Conservation (phyloP, 2,888 invertebrate species). For the Plebejus melissa region DNA sequence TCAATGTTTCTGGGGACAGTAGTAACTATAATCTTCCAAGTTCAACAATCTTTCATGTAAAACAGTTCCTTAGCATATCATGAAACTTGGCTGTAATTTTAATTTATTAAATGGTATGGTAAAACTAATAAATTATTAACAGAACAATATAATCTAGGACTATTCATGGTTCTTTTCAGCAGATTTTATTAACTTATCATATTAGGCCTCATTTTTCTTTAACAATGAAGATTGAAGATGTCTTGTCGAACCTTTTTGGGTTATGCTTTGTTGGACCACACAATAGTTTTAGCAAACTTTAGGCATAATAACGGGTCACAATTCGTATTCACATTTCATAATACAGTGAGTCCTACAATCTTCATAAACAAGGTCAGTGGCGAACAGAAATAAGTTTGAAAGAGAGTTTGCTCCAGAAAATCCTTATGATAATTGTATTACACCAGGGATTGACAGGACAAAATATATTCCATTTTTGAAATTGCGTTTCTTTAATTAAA, state of each 20-base stretch:
- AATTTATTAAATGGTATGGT: background rate
- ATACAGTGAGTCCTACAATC: conserved; percentile 6
- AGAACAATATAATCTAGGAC: background rate
- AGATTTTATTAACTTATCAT: background rate
- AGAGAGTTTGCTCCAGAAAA: background rate
- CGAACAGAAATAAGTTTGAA: conserved; percentile 10
- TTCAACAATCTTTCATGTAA: background rate
- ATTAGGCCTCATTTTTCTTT: background rate
- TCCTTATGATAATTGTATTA: background rate
- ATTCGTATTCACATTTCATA: conserved; percentile 12
- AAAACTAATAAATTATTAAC: background rate
- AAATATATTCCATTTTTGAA: background rate
- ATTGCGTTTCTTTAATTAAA: background rate
- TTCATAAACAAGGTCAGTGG: conserved; percentile 3
- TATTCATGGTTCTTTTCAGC: background rate
- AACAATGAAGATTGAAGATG: conserved; percentile 1
- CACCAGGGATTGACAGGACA: background rate
- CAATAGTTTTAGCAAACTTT: background rate
- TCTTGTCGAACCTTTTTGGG: conserved; percentile 12
- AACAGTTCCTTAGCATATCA: background rate
- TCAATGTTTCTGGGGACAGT: background rate
- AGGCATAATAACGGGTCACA: conserved; percentile 6
- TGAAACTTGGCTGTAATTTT: background rate
- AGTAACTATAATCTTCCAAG: background rate
- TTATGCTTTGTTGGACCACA: conserved; percentile 8